These are phyloP conservation scores for Bombus haemorrhoidalis DNA, from an alignment of 1,140 invertebrate genomes.

Conservation along the genomic window DNA sequence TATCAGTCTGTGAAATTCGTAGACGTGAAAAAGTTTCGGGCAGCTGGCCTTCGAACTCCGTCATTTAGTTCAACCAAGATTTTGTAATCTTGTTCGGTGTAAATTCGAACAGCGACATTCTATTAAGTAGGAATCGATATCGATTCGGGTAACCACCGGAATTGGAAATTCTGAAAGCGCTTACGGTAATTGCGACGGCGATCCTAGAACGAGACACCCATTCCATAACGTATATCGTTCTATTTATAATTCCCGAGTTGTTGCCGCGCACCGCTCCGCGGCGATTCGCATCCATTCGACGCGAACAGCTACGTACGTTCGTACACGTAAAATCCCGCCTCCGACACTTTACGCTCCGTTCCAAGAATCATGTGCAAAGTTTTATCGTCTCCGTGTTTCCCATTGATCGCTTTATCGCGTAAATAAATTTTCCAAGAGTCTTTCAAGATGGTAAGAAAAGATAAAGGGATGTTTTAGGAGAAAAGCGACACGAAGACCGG, in stretches of 20 bases:
- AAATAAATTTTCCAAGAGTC: not conserved
- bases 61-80: not conserved
- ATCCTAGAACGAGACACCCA: not conserved
- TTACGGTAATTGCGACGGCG: conserved; percentile 26
- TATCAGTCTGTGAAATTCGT: not conserved
- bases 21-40: not conserved
- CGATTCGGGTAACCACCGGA: conserved; percentile 5
- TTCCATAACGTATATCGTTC: conserved; percentile 10
- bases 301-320: not conserved
- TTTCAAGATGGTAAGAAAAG: too few species aligned
- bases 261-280: too few species aligned
- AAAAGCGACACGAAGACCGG: not conserved
- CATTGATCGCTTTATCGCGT: not conserved
- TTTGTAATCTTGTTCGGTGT: conserved; percentile 12
- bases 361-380: not conserved
- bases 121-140: conserved; percentile 40
- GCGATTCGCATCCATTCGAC: not conserved
- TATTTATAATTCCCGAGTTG: conserved; percentile 1
- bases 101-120: not conserved
- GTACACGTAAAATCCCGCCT: not conserved
- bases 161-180: conserved; percentile 37
- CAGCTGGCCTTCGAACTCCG: not conserved
- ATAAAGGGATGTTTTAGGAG: not conserved
- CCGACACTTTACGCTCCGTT: too few species aligned
- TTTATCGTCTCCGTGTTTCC: not conserved